Percentiles rank a stretch among this genome's conserved stretches.
Evolutionary conservation across 1,140 invertebrate species (phyloP).

Genomic region (Idris sp.): DNA sequence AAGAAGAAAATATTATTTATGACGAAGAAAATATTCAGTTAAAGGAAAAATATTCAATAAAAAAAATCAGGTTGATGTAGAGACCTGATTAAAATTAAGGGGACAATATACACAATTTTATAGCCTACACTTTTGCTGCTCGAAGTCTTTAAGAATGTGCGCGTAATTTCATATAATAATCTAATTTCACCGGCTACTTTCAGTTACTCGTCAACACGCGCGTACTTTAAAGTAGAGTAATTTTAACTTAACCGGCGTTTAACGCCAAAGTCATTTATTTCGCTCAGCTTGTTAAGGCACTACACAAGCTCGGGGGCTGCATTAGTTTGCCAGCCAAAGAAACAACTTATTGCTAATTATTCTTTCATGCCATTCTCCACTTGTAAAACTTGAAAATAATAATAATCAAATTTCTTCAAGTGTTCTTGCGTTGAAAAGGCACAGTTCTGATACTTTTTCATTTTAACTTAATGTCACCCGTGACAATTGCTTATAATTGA

Average conservation of each 20-base stretch:
- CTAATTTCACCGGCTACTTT: slow-evolving; percentile 44
- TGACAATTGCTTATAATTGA: slow-evolving; percentile 18
- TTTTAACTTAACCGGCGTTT: slow-evolving; percentile 55
- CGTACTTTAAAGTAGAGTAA: slow-evolving; percentile 48
- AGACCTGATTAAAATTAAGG: too few relatives aligned
- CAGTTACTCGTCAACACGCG: slow-evolving; percentile 49
- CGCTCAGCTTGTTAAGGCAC: slow-evolving; percentile 48
- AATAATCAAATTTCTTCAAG: too few relatives aligned
- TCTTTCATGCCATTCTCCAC: slow-evolving; percentile 42
- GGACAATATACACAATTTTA: too few relatives aligned
- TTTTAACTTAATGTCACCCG: slow-evolving; percentile 11
- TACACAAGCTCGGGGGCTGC: slow-evolving; percentile 14
- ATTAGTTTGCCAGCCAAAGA: slow-evolving; percentile 39
- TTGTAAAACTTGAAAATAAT: slow-evolving; percentile 34
- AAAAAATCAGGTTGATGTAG: too few relatives aligned
- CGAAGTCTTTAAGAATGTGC: slow-evolving; percentile 10
- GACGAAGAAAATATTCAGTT: too few relatives aligned
- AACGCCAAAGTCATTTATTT: slow-evolving; percentile 61
- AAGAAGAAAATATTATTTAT: too few relatives aligned
- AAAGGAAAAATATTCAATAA: too few relatives aligned
- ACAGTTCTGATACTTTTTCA: slow-evolving; percentile 10
- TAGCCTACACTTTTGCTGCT: too few relatives aligned
- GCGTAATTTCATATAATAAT: slow-evolving; percentile 44
- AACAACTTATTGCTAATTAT: slow-evolving; percentile 61
- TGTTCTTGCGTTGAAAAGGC: too few relatives aligned